Base-by-base conservation (phyloP, 1,140 invertebrate species). In the Phortica variegata region DNA sequence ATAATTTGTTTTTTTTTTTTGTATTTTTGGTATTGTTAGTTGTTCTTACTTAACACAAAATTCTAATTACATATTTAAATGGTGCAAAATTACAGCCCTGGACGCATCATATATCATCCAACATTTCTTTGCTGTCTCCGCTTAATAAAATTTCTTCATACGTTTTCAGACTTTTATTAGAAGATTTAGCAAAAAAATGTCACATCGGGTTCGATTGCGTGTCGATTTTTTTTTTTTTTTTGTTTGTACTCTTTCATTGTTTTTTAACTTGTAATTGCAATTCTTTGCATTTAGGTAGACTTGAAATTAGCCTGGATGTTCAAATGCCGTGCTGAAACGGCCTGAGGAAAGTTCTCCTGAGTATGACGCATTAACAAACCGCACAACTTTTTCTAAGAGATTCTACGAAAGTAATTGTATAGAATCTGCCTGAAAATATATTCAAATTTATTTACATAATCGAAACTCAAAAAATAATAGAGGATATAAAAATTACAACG, bases 11-110 rank as follows among this genome's bases (percentile, higher is more conserved):
- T 34, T 50, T 41, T 49, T 52, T 43, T 33, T 49, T 47, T 57
- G 54, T 58, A 38, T 62, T 55, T 26, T 26, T 26, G 5, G 23
- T 26, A 57, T 65, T 52, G 57, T 56, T 60, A 52, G 49, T 57
- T 56, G 49, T 56, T 55, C 65, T 68, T 71, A 71, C 68, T 71
- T 71, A 71, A 71, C 60, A 71, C 68, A 71, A 71, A 71, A 60
- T n/a, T n/a, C 68, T 72, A 71, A 63, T 63, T 68, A 71, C 62
- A 71, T 71, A 66, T 63, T n/a, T 63, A 72, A 72, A 62, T 73
- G 70, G 70, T 73, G 70, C 70, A 71, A 65, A 66, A 73, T 73
- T 73, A 73, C 70, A 62, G 70, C 70, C 70, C 70, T 73, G 65
- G 70, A 65, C 66, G 65, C 59, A 58, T 72, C 26, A 40, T n/a